A percentile compares a stretch with the other conserved stretches of the same genome.
Evolutionary conservation across 2,888 invertebrate genomes (phyloP).

Genomic region (Parelbella ahira): DNA sequence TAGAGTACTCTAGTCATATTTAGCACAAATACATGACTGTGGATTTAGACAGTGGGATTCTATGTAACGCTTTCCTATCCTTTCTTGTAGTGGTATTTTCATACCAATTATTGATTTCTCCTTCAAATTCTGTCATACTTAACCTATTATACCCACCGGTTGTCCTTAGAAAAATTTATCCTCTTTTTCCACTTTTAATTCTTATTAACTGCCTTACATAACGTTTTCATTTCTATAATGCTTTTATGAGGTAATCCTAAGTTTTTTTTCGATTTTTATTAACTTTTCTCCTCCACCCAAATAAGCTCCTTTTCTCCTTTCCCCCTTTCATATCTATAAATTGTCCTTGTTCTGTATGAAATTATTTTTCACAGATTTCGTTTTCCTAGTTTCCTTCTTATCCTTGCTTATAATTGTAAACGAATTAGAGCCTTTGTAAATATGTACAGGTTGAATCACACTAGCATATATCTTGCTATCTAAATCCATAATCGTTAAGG

Average conservation of each 20-base stretch:
- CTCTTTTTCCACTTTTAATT: too few species aligned
- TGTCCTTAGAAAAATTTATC: too few species aligned
- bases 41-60: conserved; percentile 9
- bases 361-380: conserved; percentile 17
- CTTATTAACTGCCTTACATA: too few species aligned
- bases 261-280: too few species aligned
- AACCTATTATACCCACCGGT: too few species aligned
- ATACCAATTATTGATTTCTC: too few species aligned
- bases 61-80: background rate
- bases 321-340: conserved; percentile 1
- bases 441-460: conserved; percentile 7
- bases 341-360: conserved; percentile 12
- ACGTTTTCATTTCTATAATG: too few species aligned
- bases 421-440: conserved; percentile 15
- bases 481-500: conserved; percentile 4
- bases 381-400: background rate
- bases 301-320: too few species aligned
- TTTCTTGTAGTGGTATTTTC: too few species aligned
- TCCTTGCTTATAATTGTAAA: background rate
- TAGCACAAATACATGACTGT: conserved; percentile 50
- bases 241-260: too few species aligned
- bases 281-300: too few species aligned
- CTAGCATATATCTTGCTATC: background rate
- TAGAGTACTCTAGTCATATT: conserved; percentile 58
- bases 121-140: too few species aligned